These are phyloP conservation scores for Vollenhovia emeryi DNA, from an alignment of 1,140 invertebrate genomes.

Conservation along the genomic window DNA sequence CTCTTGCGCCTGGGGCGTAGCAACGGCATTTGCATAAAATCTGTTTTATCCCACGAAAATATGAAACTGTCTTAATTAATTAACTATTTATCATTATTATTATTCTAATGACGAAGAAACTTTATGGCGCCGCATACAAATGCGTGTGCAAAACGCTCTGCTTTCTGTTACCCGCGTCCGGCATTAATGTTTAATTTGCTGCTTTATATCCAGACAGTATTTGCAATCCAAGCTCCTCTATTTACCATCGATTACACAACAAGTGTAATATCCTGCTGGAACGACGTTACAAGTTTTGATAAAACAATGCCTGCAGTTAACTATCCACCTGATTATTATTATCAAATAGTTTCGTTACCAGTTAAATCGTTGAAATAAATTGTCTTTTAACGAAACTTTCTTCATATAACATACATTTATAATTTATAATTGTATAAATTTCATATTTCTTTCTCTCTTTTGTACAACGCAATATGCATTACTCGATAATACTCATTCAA, in stretches of 20 bases:
- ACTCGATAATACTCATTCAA: not conserved
- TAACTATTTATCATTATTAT: conserved; percentile 66
- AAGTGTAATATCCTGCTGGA: not conserved
- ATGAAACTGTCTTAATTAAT: conserved; percentile 70
- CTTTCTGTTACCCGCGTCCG: conserved; percentile 37
- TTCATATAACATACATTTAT: not conserved
- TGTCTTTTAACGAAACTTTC: not conserved
- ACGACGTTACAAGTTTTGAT: not conserved
- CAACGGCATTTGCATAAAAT: conserved; percentile 68
- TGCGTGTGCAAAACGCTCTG: conserved; percentile 10
- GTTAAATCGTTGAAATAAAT: not conserved
- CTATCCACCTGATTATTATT: not conserved
- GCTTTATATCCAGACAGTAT: conserved; percentile 7
- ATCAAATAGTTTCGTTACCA: not conserved
- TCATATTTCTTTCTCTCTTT: not conserved
- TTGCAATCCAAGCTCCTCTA: conserved; percentile 10
- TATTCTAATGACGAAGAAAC: conserved; percentile 63
- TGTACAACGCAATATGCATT: not conserved
- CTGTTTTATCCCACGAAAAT: conserved; percentile 63
- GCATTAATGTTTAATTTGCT: conserved; percentile 42
- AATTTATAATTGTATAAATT: not conserved
- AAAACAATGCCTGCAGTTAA: not conserved
- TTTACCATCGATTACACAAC: not conserved
- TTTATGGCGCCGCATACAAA: conserved; percentile 53
- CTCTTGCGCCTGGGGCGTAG: conserved; percentile 24